A percentile compares a stretch with the other conserved stretches of the same genome.
phyloP scores from a whole-genome alignment of 2,888 invertebrate species.

The Pseudolycoriella hygida region DNA sequence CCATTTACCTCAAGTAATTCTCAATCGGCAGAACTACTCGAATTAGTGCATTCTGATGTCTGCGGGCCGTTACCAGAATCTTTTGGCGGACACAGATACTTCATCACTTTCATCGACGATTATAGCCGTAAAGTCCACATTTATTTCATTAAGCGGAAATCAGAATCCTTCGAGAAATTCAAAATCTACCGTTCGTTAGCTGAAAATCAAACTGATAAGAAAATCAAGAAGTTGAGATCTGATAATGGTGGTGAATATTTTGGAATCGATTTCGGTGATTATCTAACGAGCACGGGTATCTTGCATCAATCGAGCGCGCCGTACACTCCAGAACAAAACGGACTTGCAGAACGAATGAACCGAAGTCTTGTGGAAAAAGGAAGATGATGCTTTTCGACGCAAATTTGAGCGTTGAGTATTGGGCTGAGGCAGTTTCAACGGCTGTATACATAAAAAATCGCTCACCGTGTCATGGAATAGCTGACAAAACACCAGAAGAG shows the following conservation, averaged over 20 bases:
- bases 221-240: constrained; percentile 8
- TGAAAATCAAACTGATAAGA: background rate
- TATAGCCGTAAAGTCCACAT: background rate
- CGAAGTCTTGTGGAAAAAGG: constrained; percentile 14
- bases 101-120: background rate
- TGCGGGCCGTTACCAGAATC: background rate
- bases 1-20: background rate
- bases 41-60: background rate
- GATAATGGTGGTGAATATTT: constrained; percentile 15
- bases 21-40: too few species aligned
- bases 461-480: background rate
- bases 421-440: constrained; percentile 18
- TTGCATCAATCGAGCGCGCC: constrained; percentile 16
- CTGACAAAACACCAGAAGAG: constrained; percentile 18
- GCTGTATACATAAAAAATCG: constrained; percentile 9
- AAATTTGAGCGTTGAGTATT: constrained; percentile 13
- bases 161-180: background rate
- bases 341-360: too few species aligned
- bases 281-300: constrained; percentile 14
- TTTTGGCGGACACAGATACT: background rate
- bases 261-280: constrained; percentile 10
- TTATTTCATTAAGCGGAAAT: background rate
- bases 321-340: constrained; percentile 19
- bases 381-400: constrained; percentile 15
- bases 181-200: background rate